Evolutionary conservation across 1,140 invertebrate genomes (phyloP).

Genomic region (Lepidurus couesii): DNA sequence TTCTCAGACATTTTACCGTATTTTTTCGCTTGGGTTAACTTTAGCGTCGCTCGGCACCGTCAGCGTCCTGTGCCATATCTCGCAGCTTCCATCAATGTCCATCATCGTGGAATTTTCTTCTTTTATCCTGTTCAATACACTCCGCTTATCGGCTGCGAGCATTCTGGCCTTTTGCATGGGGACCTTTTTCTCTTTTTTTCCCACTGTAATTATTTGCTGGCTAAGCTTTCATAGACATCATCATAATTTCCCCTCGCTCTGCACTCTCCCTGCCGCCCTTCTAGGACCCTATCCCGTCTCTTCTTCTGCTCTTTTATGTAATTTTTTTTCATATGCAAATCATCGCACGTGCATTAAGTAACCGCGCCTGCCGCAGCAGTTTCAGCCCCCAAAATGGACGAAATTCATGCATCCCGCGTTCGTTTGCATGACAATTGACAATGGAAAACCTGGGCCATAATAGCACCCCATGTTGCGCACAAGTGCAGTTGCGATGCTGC

Average conservation of each 20-base stretch:
- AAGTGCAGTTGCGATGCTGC: too few relatives aligned
- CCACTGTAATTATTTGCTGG: not conserved
- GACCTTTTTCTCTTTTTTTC: not conserved
- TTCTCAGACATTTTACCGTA: not conserved
- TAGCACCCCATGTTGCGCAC: too few relatives aligned
- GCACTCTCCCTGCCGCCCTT: not conserved
- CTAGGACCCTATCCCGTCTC: not conserved
- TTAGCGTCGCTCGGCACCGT: not conserved
- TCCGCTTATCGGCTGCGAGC: not conserved
- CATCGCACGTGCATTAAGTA: conserved; percentile 11
- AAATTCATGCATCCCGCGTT: conserved; percentile 13
- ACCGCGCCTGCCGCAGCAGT: not conserved
- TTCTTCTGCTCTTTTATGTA: too few relatives aligned
- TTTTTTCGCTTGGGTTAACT: not conserved
- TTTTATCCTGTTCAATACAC: not conserved
- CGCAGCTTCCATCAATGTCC: not conserved
- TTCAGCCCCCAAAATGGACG: not conserved
- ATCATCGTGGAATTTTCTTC: not conserved
- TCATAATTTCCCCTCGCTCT: not conserved
- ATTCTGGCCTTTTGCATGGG: not conserved
- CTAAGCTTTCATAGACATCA: not conserved
- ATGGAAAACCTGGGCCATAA: not conserved
- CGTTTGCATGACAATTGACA: conserved; percentile 17
- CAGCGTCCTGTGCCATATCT: not conserved
- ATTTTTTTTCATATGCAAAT: not conserved